phyloP scores from a whole-genome alignment of 2,888 invertebrate species.

The Scaeva pyrastri region DNA sequence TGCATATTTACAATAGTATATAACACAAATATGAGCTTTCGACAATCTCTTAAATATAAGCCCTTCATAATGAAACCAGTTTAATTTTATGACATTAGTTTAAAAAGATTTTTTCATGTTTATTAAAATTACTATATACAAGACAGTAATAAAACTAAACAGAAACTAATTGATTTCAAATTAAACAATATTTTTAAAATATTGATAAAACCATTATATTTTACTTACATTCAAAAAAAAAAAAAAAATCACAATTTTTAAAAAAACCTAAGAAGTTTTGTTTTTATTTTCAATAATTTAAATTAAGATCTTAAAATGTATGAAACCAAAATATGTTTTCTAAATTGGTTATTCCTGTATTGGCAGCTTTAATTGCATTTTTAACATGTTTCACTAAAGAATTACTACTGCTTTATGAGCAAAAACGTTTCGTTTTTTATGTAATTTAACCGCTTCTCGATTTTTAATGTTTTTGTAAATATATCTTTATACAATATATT shows the following conservation, averaged over 20 bases:
- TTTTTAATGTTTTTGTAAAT: slow-evolving; percentile 55
- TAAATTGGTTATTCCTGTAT: slow-evolving; percentile 59
- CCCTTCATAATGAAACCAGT: background rate
- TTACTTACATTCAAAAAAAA: slow-evolving; percentile 6
- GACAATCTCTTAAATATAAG: no score
- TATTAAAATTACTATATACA: slow-evolving; percentile 71
- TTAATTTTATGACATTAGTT: slow-evolving; percentile 21
- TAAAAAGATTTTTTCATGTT: slow-evolving; percentile 57
- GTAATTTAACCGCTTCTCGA: slow-evolving; percentile 8
- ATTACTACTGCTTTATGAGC: slow-evolving; percentile 42
- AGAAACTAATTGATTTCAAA: slow-evolving; percentile 10
- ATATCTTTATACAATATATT: slow-evolving; percentile 63
- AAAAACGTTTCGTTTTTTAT: slow-evolving; percentile 41
- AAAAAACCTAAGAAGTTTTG: slow-evolving; percentile 25
- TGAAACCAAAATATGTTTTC: slow-evolving; percentile 4
- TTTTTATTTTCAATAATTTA: slow-evolving; percentile 35
- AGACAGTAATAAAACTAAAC: slow-evolving; percentile 40
- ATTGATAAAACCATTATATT: slow-evolving; percentile 21
- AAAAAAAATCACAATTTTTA: slow-evolving; percentile 37
- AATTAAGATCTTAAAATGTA: slow-evolving; percentile 14
- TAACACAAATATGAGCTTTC: no score
- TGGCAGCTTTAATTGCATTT: slow-evolving; percentile 57
- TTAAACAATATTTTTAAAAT: slow-evolving; percentile 56
- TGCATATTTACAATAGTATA: no score
- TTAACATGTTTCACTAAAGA: slow-evolving; percentile 31